Evolutionary conservation across 2,888 invertebrate species (phyloP).

Genomic region (Epinotia demarniana): DNA sequence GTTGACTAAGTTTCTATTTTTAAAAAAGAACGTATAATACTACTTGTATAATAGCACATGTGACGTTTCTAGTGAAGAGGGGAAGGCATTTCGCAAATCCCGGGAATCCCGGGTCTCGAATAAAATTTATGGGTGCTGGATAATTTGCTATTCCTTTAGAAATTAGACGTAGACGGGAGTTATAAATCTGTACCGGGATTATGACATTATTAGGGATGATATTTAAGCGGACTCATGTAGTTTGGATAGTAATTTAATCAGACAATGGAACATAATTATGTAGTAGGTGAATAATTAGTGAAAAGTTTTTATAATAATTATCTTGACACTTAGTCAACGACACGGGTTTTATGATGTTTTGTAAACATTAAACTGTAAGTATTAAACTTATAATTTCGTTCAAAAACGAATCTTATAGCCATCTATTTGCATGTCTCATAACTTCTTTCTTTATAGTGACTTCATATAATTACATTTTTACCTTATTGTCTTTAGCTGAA

Average conservation of each 20-base stretch:
- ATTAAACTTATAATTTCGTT: too few species aligned
- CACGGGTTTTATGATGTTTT: too few species aligned
- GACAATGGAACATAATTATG: not conserved
- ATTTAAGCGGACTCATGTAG: conserved; percentile 15
- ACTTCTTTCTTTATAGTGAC: not conserved
- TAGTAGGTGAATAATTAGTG: too few species aligned
- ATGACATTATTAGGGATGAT: conserved; percentile 47
- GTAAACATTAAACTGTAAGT: too few species aligned
- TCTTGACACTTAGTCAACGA: not conserved
- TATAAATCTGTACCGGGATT: conserved; percentile 40
- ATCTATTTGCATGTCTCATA: not conserved
- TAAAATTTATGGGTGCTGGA: conserved; percentile 61
- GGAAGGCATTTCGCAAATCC: conserved; percentile 56
- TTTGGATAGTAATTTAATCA: conserved; percentile 10
- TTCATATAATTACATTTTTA: too few species aligned
- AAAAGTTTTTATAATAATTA: not conserved
- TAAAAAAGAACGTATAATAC: not conserved
- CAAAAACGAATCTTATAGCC: not conserved
- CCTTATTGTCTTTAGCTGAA: too few species aligned
- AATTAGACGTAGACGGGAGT: conserved; percentile 39
- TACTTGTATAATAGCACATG: not conserved
- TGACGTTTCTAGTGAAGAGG: not conserved
- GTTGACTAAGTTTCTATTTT: conserved; percentile 56
- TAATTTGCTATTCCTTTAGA: conserved; percentile 51
- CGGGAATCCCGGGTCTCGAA: conserved; percentile 60